Evolutionary conservation across 1,140 invertebrate genomes (phyloP), one percentile per base, ranked within the genome.

Genomic region (Grapholita molesta): DNA sequence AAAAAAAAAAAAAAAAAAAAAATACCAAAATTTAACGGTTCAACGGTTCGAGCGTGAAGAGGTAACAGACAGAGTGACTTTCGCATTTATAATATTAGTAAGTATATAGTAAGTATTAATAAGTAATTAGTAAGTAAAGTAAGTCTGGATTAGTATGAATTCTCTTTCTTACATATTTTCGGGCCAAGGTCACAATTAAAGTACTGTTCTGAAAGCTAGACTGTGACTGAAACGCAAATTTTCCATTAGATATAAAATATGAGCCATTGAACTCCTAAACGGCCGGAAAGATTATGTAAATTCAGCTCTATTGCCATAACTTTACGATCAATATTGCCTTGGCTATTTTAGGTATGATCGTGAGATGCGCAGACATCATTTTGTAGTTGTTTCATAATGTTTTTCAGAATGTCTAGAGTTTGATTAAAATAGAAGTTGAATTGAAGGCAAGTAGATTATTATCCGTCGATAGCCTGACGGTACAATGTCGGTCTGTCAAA

Each of bases 231-330:
- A 42, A 42, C 12, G 42, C 55, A 25, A 28, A 61, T 28, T 61
- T 30, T 30, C n/a, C n/a, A 61, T 30, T 61, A 30, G 21, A 61
- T 15, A 61, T 61, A 61, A 61, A 61, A 61, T 61, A 61, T 61
- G 55, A 30, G 25, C 55, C 55, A 61, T 61, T 61, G 55, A 30
- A 61, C 55, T 61, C n/a, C 55, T 11, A 61, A 61, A 61, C 25
- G 55, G 24, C n/a, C n/a, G 24, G 55, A 61, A 61, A 9, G 55
- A 28, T 61, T 61, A 61, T 28, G 55, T 15, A 28, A 61, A 61
- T 30, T 23, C 28, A 61, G 6, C 25, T 61, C 25, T 61, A 28
- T 32, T 21, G 12, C 25, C 2, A 12, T 15, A 1, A 0, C 7
- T 28, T 48, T 61, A 28, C 15, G n/a, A 25, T 7, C 2, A 12